Evolutionary conservation across 2,113 vertebrate species (phyloP), one percentile per base, ranked within the genome.

Genomic region (Riparia riparia): DNA sequence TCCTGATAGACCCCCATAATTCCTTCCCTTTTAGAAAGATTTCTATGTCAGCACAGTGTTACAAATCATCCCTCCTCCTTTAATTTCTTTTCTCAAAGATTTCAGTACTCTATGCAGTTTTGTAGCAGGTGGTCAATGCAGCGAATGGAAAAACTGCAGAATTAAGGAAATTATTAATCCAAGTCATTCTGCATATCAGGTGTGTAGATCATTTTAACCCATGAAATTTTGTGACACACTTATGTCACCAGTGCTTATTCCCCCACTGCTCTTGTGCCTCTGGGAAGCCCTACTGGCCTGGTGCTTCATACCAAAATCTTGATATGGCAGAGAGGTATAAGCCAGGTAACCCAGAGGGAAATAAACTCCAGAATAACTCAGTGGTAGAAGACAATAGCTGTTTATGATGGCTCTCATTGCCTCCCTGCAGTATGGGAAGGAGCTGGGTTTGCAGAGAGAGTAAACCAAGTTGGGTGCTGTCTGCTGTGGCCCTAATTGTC

Each of bases 371-470:
- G 39, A 90, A 56, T 12, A 92, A 47, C 29, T 44, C 28, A 37
- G 4, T 16, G 26, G 13, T 58, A 65, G 32, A 47, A 89, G 25
- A 53, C 21, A 58, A n/a, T 3, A 47, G 19, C 20, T 45, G 13
- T 37, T 93, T 44, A 14, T 54, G 12, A 20, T 17, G 14, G 9
- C 5, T 86, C 37, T n/a, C 54, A 21, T 4, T 2, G 2, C 3
- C 24, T 29, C 2, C 1, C 4, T 31, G 28, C 21, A 32, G 14
- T 6, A 37, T 2, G 64, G 20, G 29, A 54, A 2, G 1, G 16
- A 79, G 34, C 12, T 61, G 25, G 14, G 21, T 10, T 8, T 25
- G 28, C 37, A 69, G 32, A 42, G 7, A 71, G 10, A 34, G 10
- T 63, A 44, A 71, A 65, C 28, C 7, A 22, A 82, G 44, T 19